Evolutionary conservation across 2,888 invertebrate genomes (phyloP).

Genomic region (Clostera curtula): DNA sequence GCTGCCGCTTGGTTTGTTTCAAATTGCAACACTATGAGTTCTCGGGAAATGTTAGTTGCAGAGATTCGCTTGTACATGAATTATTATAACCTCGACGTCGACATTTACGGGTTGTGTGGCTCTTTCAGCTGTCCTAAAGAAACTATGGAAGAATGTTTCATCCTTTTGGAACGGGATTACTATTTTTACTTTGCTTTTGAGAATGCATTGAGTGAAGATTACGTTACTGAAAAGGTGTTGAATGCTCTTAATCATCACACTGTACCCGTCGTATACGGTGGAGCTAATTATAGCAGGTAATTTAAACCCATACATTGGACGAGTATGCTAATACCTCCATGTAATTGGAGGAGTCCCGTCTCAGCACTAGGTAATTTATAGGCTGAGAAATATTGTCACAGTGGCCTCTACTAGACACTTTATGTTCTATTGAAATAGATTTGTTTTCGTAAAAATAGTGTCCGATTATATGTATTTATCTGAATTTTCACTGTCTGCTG

Average conservation of each 20-base stretch:
- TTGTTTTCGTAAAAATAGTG: too few relatives aligned
- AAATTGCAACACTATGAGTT: conserved; percentile 40
- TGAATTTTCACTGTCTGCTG: too few relatives aligned
- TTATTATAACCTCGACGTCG: conserved; percentile 32
- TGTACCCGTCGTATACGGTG: conserved; percentile 80
- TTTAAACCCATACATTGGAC: too few relatives aligned
- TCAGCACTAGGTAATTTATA: too few relatives aligned
- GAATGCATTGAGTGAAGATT: conserved; percentile 52
- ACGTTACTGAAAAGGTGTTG: conserved; percentile 53
- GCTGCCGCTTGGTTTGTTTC: conserved; percentile 52
- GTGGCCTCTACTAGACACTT: too few relatives aligned
- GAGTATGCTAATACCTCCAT: too few relatives aligned
- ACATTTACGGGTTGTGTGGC: conserved; percentile 48
- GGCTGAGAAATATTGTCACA: too few relatives aligned
- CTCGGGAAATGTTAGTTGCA: conserved; percentile 35
- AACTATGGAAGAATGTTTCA: conserved; percentile 34
- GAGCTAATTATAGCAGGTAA: conserved; percentile 75
- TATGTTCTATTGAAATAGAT: too few relatives aligned
- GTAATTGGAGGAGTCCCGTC: too few relatives aligned
- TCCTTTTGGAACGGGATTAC: conserved; percentile 36
- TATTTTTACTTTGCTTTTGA: conserved; percentile 58
- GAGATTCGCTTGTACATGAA: conserved; percentile 27
- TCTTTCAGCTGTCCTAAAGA: conserved; percentile 32
- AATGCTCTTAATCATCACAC: conserved; percentile 72
- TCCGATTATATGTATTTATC: too few relatives aligned